Evolutionary conservation across 2,797 vertebrate genomes (phyloP), one percentile per base, ranked within the genome.

Genomic region (Pampus argenteus): DNA sequence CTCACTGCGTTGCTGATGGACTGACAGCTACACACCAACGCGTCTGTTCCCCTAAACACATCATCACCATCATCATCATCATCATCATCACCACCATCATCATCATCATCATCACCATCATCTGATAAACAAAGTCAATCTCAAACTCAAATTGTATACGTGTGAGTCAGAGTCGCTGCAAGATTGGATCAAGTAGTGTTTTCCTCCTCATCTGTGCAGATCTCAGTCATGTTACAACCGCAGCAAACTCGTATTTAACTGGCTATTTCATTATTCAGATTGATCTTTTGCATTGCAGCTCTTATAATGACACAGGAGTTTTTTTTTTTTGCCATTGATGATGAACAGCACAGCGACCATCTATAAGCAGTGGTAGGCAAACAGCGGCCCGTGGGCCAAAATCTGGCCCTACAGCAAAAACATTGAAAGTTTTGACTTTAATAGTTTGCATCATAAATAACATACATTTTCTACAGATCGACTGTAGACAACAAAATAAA

Each of bases 1-100:
- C 45, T 25, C 7, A 23, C n/a, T 64, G 52, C 61, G 74, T 23
- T 63, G 64, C 38, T 26, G 62, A 77, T 52, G 66, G 22, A 20
- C 31, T 72, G 60, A 74, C 72, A 65, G 67, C 26, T 5, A 6
- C 8, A 51, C 18, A 36, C 1, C 20, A 40, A 36, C 57, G 57
- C 17, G 58, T 66, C 56, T 52, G 49, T 28, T 49, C 26, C 22
- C 6, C 42, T n/a, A 26, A 8, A 57, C 36, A 15, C 29, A 23
- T 47, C 38, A 29, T 62, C 55, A n/a, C n/a, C n/a, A n/a, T n/a
- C n/a, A n/a, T n/a, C n/a, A n/a, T n/a, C n/a, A n/a, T n/a, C n/a
- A n/a, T n/a, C n/a, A n/a, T n/a, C n/a, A n/a, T n/a, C n/a, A n/a
- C n/a, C n/a, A n/a, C n/a, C n/a, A n/a, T n/a, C n/a, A n/a, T n/a